Evolutionary conservation across 2,888 invertebrate species (phyloP), one percentile per base, ranked within the genome.

Genomic region (Acleris laterana): DNA sequence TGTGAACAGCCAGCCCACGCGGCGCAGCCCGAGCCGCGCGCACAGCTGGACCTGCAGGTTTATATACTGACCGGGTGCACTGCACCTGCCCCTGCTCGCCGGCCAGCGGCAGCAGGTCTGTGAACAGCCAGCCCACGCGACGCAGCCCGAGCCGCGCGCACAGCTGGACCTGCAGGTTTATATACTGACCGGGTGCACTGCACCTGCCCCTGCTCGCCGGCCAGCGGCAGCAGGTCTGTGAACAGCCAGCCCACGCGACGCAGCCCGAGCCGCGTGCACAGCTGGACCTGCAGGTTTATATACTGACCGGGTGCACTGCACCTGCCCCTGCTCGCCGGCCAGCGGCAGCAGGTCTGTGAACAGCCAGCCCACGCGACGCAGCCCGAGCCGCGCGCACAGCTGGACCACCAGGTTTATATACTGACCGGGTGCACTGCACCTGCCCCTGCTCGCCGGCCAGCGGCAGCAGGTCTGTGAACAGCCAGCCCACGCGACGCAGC

Each of bases 1-100:
- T 19, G 99, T 99, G 90, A 99, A 99, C 77, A 99, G 97, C 99
- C 99, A 99, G 65, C 99, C 99, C 70, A 99, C 96, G 74, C 87
- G 86, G 70, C 91, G 89, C 77, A 99, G 94, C 22, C 98, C 98
- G 66, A 99, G 94, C 64, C 32, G 83, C 88, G 48, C 98, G 49
- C 98, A 97, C 72, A 99, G 93, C 77, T 95, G 94, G 69, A 96
- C 95, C 38, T 98, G 96, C 68, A 95, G 87, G n/a, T 88, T 89
- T 38, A 38, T 38, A 38, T 46, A 53, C 76, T 66, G 48, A 87
- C 88, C 89, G 82, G 55, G 94, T 87, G 77, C 95, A 95, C 87
- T 94, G 93, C 5, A 98, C 98, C 72, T 98, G 98, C 79, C 99
- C 99, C 77, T 95, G 95, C 77, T 95, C 95, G 51, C 96, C 90